Conservation (phyloP, 2,113 vertebrate genomes). For the Antennarius striatus region DNA sequence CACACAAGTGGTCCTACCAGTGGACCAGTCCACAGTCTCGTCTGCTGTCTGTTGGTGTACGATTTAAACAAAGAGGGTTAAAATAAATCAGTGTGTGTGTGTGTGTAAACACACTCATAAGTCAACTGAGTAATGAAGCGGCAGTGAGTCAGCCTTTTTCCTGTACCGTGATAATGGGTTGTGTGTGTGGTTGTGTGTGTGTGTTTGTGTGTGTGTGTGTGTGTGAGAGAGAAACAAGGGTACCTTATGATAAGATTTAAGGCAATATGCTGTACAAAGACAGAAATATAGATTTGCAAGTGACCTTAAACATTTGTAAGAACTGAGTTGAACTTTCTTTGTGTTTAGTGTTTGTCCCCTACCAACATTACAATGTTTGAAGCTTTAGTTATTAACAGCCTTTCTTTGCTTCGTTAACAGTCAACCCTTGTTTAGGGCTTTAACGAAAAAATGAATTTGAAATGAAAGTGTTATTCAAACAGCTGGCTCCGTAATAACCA, state of each 20-base stretch:
- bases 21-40: constrained; percentile 42
- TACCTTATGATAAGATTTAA: constrained; percentile 36
- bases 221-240: constrained; percentile 19
- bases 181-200: constrained; percentile 21
- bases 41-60: constrained; percentile 50
- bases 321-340: constrained; percentile 11
- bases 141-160: constrained; percentile 68
- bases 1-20: constrained; percentile 20
- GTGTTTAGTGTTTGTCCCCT: no score
- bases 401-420: no score
- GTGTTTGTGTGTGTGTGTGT: constrained; percentile 22
- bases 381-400: no score
- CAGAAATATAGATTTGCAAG: constrained; percentile 36
- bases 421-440: no score
- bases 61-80: constrained; percentile 75
- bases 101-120: constrained; percentile 71
- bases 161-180: constrained; percentile 31
- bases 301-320: constrained; percentile 34
- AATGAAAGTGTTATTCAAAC: no score
- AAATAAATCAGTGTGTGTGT: constrained; percentile 73
- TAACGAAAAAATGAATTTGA: no score
- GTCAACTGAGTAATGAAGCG: constrained; percentile 71
- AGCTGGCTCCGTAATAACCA: no score
- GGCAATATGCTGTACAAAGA: constrained; percentile 42
- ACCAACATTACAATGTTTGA: no score